A percentile compares a stretch with the other conserved stretches of the same genome.
Evolutionary conservation across 2,113 vertebrate species (phyloP).

Genomic region (Holacanthus passer): DNA sequence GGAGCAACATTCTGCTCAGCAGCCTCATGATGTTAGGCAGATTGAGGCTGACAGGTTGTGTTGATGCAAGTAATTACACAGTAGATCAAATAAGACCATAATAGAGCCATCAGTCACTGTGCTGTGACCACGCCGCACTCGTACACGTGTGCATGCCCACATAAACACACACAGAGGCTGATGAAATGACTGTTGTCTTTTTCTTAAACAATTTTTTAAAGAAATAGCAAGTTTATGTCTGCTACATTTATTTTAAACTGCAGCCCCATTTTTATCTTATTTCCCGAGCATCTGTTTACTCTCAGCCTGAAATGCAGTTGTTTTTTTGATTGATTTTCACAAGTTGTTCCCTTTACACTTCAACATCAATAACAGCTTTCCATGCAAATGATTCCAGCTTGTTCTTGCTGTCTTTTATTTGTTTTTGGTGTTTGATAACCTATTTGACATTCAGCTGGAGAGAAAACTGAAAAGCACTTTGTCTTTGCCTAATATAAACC

Average conservation of each 20-base stretch:
- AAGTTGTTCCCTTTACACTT: slow-evolving; percentile 34
- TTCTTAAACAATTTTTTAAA: slow-evolving; percentile 22
- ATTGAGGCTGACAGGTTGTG: slow-evolving; percentile 77
- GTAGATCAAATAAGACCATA: slow-evolving; percentile 78
- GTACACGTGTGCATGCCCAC: neutral
- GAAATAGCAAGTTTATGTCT: neutral
- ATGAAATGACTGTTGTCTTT: slow-evolving; percentile 19
- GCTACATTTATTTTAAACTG: slow-evolving; percentile 8
- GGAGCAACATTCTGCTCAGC: slow-evolving; percentile 46
- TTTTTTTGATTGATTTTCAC: slow-evolving; percentile 39
- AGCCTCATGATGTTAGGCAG: slow-evolving; percentile 51
- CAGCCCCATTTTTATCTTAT: neutral
- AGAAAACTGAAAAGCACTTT: slow-evolving; percentile 44
- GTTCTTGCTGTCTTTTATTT: slow-evolving; percentile 32
- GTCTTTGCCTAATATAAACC: slow-evolving; percentile 43
- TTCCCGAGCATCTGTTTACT: slow-evolving; percentile 24
- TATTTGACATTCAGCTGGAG: slow-evolving; percentile 55
- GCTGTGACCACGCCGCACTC: slow-evolving; percentile 29
- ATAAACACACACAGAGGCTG: neutral
- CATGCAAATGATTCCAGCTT: slow-evolving; percentile 39
- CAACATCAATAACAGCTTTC: slow-evolving; percentile 36
- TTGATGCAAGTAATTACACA: slow-evolving; percentile 81
- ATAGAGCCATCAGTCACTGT: slow-evolving; percentile 75
- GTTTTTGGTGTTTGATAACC: slow-evolving; percentile 50
- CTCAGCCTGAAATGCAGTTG: slow-evolving; percentile 10